Base-by-base conservation (phyloP, 1,140 invertebrate genomes). In the Cecropterus lyciades region DNA sequence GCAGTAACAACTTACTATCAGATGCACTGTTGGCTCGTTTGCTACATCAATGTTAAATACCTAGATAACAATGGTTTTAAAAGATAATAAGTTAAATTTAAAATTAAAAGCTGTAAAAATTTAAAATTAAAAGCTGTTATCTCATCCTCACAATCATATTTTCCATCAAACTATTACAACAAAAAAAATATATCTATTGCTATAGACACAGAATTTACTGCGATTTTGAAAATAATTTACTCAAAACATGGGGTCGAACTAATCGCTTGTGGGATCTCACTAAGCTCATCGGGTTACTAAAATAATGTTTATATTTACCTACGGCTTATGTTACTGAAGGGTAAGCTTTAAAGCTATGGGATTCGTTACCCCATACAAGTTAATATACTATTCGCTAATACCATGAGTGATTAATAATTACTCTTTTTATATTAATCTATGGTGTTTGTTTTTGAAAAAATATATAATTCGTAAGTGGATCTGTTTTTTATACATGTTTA, bases 281-380 rank as follows among this genome's bases (percentile, higher is more conserved):
- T 87, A 81, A 86, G 82, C 83, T 89, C 77, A 87, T 87, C 85
- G 80, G 76, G 79, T 90, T 90, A 90, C 85, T 90, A 82, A 77
- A 90, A 90, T 87, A 90, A 90, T 88, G 87, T 90, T 90, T 88
- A 79, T 87, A 75, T 90, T 89, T 88, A 79, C 77, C 76, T 68
- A 74, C 76, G 76, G 82, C 84, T 82, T 83, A 85, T 82, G 73
- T 79, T 76, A 74, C 66, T 75, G 75, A 78, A 78, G 84, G 83
- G 82, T 74, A 57, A 70, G 71, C 74, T 73, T 70, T 79, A 77
- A 82, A 80, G 72, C 75, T 74, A 76, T 78, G 79, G 71, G 72
- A 75, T 80, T 81, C 70, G 24, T 68, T 30, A 68, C 53, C 67
- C 65, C 46, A 33, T 49, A n/a, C 14, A 14, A 20, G 46, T 62